Percentiles rank a stretch among this genome's conserved stretches.
Evolutionary conservation across 2,113 vertebrate genomes (phyloP).

Genomic region (Neomonachus schauinslandi): DNA sequence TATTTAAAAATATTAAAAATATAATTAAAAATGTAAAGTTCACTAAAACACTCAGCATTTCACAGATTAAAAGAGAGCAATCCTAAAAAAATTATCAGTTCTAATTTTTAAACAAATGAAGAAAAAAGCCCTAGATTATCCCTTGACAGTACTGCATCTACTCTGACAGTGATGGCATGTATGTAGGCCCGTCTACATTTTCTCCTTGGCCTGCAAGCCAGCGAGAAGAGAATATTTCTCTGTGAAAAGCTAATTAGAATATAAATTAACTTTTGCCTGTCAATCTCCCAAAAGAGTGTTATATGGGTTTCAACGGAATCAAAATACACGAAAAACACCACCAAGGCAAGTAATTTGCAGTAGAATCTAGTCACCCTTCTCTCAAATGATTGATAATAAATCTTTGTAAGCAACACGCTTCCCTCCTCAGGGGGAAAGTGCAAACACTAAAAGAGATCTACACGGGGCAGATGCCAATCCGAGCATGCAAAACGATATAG

Average conservation of each 20-base stretch:
- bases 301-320: neutral
- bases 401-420: neutral
- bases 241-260: neutral
- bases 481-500: rapidly evolving
- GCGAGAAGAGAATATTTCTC: neutral
- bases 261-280: neutral
- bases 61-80: neutral
- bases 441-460: neutral
- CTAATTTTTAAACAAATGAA: conserved; percentile 34
- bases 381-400: neutral
- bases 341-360: neutral
- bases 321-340: conserved; percentile 2
- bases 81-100: neutral
- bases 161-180: neutral
- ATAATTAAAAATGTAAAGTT: neutral
- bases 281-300: conserved; percentile 8
- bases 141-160: neutral
- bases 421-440: neutral
- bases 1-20: conserved; percentile 26
- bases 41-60: conserved; percentile 29
- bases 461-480: neutral
- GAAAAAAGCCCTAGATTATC: neutral
- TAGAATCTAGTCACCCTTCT: neutral
- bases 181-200: neutral
- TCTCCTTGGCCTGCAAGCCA: neutral